Conservation (phyloP, 1,140 invertebrate species). For the Pseudomyrmex dendroicus region DNA sequence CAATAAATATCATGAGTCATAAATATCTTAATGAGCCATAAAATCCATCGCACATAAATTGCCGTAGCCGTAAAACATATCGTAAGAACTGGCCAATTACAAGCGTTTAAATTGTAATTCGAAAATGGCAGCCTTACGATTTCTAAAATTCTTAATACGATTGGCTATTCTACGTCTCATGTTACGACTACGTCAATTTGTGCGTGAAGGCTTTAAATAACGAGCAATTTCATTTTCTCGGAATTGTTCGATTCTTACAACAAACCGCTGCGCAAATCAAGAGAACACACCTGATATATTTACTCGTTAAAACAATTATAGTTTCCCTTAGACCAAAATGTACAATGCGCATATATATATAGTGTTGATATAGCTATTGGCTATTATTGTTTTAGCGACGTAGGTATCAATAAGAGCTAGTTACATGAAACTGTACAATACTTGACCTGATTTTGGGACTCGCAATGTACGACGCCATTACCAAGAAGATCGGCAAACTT, state of each 20-base stretch:
- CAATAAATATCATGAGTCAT: too few relatives aligned
- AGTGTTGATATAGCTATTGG: not conserved
- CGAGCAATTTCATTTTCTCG: not conserved
- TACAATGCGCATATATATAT: not conserved
- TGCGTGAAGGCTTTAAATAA: too few relatives aligned
- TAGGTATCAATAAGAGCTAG: constrained; percentile 12
- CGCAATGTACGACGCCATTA: not conserved
- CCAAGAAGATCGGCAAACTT: not conserved
- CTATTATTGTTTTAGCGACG: constrained; percentile 3
- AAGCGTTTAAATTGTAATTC: too few relatives aligned
- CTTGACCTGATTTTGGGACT: constrained; percentile 37
- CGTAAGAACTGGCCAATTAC: too few relatives aligned
- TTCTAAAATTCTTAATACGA: too few relatives aligned
- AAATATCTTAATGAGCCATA: too few relatives aligned
- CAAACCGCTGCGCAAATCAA: too few relatives aligned
- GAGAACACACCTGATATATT: not conserved
- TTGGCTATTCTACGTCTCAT: too few relatives aligned
- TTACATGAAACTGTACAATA: not conserved
- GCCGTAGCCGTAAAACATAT: too few relatives aligned
- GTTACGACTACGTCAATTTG: too few relatives aligned
- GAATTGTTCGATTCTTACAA: not conserved
- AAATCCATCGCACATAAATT: too few relatives aligned
- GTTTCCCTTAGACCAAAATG: not conserved
- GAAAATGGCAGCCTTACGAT: too few relatives aligned
- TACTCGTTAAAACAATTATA: not conserved